Percentiles rank a stretch among this genome's conserved stretches.
Conservation (phyloP, 2,888 invertebrate genomes). For the Crocallis elinguaria region DNA sequence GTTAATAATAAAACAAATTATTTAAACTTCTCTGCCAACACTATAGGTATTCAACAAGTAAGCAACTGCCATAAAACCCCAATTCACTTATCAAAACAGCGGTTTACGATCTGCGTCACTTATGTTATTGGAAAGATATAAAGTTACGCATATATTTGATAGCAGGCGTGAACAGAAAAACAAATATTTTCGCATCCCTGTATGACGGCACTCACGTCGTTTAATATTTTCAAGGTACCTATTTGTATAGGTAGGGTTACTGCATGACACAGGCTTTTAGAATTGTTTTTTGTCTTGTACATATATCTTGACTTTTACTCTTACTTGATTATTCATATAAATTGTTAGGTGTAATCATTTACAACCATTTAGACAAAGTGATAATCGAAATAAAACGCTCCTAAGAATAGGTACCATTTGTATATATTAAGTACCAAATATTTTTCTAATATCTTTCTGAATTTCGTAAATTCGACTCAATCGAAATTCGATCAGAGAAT, state of each 20-base stretch:
- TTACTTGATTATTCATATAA: too few species aligned
- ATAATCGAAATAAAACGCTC: too few species aligned
- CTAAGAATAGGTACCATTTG: too few species aligned
- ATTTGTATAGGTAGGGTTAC: constrained; percentile 15
- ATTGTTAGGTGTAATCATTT: too few species aligned
- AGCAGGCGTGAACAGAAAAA: constrained; percentile 27
- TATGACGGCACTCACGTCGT: constrained; percentile 12
- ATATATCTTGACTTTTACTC: neutral
- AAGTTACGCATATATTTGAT: constrained; percentile 31
- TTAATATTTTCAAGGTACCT: constrained; percentile 18
- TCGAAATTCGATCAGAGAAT: too few species aligned
- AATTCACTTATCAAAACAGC: constrained; percentile 27
- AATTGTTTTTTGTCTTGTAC: neutral
- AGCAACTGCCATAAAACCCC: constrained; percentile 12
- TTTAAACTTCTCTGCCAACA: neutral
- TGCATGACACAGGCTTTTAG: constrained; percentile 15
- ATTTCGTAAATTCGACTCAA: too few species aligned
- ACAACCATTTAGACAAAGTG: too few species aligned
- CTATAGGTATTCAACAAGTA: neutral
- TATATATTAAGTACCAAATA: too few species aligned
- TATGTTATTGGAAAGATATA: constrained; percentile 22
- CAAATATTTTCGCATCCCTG: constrained; percentile 30
- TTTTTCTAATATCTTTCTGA: too few species aligned
- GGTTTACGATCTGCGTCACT: constrained; percentile 30
- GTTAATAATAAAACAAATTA: too few species aligned